phyloP scores from a whole-genome alignment of 2,888 invertebrate genomes.

The Pristionchus mayeri region DNA sequence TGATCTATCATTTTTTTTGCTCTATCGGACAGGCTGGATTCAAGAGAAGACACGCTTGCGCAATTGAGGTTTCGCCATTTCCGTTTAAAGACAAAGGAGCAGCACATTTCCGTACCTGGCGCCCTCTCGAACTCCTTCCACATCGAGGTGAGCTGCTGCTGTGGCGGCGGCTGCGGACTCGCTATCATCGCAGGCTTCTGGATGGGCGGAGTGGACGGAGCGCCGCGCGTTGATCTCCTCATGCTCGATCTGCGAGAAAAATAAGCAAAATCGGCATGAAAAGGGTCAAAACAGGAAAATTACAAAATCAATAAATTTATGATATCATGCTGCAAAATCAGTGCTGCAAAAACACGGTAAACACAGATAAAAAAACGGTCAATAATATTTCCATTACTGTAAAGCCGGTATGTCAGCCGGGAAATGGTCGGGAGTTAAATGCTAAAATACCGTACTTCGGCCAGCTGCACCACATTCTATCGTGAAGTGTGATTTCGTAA shows the following conservation, averaged over 20 bases:
- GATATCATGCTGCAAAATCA: background rate
- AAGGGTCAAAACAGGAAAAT: background rate
- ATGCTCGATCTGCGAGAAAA: background rate
- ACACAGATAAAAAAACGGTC: background rate
- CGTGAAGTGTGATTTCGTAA: background rate
- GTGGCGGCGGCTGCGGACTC: background rate
- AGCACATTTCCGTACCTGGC: background rate
- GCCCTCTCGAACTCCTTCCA: conserved; percentile 36
- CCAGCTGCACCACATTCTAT: background rate
- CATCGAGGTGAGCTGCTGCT: background rate
- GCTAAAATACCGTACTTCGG: too few species aligned
- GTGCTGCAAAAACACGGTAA: background rate
- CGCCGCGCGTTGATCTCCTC: background rate
- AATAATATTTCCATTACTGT: background rate
- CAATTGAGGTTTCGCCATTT: too few species aligned
- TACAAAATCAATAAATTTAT: background rate
- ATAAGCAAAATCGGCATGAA: background rate
- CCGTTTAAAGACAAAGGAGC: too few species aligned
- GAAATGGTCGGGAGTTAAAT: background rate
- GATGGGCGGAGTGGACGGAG: background rate
- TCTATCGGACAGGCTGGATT: too few species aligned
- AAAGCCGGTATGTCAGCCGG: background rate
- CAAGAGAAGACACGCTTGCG: too few species aligned
- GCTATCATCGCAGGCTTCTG: background rate
- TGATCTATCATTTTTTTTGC: too few species aligned